Evolutionary conservation across 2,797 vertebrate species (phyloP), one percentile per base, ranked within the genome.

Genomic region (Eulemur rubriventer): DNA sequence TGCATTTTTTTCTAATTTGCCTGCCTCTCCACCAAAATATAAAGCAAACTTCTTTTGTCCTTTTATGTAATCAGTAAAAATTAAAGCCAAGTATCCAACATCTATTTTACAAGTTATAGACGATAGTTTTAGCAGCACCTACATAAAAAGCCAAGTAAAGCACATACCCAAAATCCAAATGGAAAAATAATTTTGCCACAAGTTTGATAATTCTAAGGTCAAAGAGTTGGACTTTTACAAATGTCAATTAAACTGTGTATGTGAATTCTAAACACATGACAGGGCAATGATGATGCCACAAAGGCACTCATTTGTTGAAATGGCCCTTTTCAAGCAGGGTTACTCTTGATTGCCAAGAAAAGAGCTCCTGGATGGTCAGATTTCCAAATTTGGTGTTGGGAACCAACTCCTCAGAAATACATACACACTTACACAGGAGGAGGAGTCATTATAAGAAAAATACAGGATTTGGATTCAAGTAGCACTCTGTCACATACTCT

Each of bases 131-230:
- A 95, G 69, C 26, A 83, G 16, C 7, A 86, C 55, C 70, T 93
- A 22, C 28, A 76, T 59, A 92, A 89, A 93, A 88, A 65, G 65
- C 14, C 61, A 89, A 72, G 89, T 46, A 83, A 95, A 93, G 50
- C 35, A 94, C n/a, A 96, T 38, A 8, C 20, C 38, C 46, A 81
- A 97, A 95, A 94, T 87, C 43, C 59, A 96, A 93, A 88, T 30
- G 30, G 63, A 89, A 96, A 97, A 92, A 94, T 61, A 92, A 91
- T 90, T 94, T 95, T 52, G 73, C 52, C 38, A 91, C 30, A 95
- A 93, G 50, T 88, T 82, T 95, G 55, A 97, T 80, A 78, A 91
- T 48, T 52, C 57, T 73, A 89, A 92, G 26, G 76, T 95, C 76
- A 95, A 87, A 92, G 89, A 94, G 61, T 91, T 11, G 2, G 52